phyloP scores from a whole-genome alignment of 2,797 vertebrate species.

The Rhadinocentrus ornatus region DNA sequence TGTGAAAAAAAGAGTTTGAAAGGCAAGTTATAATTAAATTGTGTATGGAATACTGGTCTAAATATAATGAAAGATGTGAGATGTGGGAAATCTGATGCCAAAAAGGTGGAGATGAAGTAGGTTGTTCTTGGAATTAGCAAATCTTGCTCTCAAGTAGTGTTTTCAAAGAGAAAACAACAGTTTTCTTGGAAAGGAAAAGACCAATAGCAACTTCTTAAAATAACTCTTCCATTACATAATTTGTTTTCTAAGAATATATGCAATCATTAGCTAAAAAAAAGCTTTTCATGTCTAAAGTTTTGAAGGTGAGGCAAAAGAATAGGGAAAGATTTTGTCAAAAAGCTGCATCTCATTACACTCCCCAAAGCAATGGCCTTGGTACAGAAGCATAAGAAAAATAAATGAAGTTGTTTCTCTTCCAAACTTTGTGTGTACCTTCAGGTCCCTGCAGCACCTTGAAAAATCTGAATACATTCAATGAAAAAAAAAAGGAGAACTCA shows the following conservation, averaged over 20 bases:
- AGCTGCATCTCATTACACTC: slow-evolving; percentile 56
- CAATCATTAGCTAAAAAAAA: slow-evolving; percentile 19
- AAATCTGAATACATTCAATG: slow-evolving; percentile 77
- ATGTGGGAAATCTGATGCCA: background rate
- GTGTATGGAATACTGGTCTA: slow-evolving; percentile 11
- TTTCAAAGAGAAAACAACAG: slow-evolving; percentile 20
- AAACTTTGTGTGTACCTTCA: slow-evolving; percentile 80
- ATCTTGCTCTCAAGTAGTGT: slow-evolving; percentile 14
- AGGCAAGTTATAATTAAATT: slow-evolving; percentile 25
- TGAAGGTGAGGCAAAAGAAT: slow-evolving; percentile 32
- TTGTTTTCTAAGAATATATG: slow-evolving; percentile 6
- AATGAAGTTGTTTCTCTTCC: slow-evolving; percentile 65
- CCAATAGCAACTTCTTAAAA: slow-evolving; percentile 19
- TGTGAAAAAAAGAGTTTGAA: slow-evolving; percentile 49
- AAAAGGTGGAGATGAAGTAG: slow-evolving; percentile 1
- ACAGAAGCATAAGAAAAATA: slow-evolving; percentile 58
- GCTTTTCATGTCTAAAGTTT: slow-evolving; percentile 24
- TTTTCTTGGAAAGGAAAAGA: slow-evolving; percentile 13
- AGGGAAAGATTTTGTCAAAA: slow-evolving; percentile 48
- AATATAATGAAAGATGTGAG: background rate
- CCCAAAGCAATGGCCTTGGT: slow-evolving; percentile 57
- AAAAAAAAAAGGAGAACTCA: slow-evolving; percentile 63
- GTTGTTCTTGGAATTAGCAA: slow-evolving; percentile 32
- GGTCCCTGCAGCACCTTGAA: slow-evolving; percentile 72
- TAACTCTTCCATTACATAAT: slow-evolving; percentile 21